phyloP scores from a whole-genome alignment of 2,888 invertebrate species.

The Euplagia quadripunctaria region DNA sequence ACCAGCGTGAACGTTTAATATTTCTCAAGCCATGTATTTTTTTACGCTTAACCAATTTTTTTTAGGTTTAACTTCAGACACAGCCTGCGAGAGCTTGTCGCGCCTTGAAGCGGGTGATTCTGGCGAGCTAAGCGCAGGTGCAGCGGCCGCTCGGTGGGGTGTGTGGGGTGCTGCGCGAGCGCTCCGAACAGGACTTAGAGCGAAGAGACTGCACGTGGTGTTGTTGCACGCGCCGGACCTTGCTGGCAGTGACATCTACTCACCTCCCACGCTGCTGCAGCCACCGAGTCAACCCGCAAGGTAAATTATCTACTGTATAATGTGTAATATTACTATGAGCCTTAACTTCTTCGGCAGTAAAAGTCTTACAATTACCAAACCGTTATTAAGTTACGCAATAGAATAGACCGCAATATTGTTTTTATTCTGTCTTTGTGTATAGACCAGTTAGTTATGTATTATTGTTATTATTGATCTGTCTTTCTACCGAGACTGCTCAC shows the following conservation, averaged over 20 bases:
- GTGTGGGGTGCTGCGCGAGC: conserved; percentile 94
- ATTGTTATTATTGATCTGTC: no score
- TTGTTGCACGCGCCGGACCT: conserved; percentile 91
- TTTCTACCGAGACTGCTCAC: no score
- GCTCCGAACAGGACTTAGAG: conserved; percentile 89
- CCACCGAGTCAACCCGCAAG: conserved; percentile 80
- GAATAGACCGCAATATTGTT: no score
- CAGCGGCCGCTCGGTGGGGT: conserved; percentile 90
- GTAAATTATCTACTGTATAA: conserved; percentile 49
- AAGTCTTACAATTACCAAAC: no score
- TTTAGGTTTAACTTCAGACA: conserved; percentile 81
- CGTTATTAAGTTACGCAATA: no score
- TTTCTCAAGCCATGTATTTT: no score
- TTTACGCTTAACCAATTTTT: background rate
- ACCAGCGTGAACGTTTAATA: no score
- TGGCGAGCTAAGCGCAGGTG: conserved; percentile 74
- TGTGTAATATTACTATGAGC: no score
- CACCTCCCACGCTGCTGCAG: conserved; percentile 85
- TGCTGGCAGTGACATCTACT: conserved; percentile 89
- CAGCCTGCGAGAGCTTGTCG: conserved; percentile 77
- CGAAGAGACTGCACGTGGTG: conserved; percentile 91
- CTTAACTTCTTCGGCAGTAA: no score
- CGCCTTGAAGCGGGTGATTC: conserved; percentile 65
- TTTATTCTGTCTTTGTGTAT: no score
- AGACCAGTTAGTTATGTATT: no score